Evolutionary conservation across 2,113 vertebrate genomes (phyloP).

Genomic region (Entosphenus tridentatus): DNA sequence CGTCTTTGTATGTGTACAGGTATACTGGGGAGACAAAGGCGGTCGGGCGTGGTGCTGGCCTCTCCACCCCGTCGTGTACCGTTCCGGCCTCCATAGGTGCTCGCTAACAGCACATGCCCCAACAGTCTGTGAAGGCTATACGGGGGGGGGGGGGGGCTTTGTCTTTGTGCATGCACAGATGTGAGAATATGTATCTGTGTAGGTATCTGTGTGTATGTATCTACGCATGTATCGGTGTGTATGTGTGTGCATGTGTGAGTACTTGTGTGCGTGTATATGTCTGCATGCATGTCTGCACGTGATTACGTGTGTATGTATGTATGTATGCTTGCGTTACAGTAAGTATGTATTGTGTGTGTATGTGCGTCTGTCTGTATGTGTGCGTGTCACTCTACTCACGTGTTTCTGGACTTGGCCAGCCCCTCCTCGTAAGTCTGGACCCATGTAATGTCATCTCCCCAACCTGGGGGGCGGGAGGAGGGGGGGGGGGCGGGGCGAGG

Average conservation of each 20-base stretch:
- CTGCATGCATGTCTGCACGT: not conserved
- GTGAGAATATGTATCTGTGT: not conserved
- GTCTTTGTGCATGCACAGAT: not conserved
- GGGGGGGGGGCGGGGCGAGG: no score
- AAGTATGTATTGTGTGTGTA: not conserved
- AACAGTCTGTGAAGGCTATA: no score
- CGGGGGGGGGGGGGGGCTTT: not conserved
- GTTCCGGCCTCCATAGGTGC: no score
- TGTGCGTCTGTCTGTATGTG: not conserved
- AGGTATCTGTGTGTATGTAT: not conserved
- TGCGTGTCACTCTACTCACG: constrained; percentile 19
- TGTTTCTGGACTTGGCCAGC: constrained; percentile 27
- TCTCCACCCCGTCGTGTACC: no score
- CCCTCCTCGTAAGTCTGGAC: constrained; percentile 44
- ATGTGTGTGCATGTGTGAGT: not conserved
- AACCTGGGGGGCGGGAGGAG: constrained; percentile 22
- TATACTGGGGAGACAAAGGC: not conserved
- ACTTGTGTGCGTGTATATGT: not conserved
- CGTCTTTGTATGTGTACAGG: not conserved
- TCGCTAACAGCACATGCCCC: no score
- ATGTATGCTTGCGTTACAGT: not conserved
- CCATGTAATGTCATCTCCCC: constrained; percentile 44
- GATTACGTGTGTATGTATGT: not conserved
- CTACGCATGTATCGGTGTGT: not conserved
- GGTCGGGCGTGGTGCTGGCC: no score